phyloP scores from a whole-genome alignment of 2,888 invertebrate genomes.

The Eupithecia dodoneata region DNA sequence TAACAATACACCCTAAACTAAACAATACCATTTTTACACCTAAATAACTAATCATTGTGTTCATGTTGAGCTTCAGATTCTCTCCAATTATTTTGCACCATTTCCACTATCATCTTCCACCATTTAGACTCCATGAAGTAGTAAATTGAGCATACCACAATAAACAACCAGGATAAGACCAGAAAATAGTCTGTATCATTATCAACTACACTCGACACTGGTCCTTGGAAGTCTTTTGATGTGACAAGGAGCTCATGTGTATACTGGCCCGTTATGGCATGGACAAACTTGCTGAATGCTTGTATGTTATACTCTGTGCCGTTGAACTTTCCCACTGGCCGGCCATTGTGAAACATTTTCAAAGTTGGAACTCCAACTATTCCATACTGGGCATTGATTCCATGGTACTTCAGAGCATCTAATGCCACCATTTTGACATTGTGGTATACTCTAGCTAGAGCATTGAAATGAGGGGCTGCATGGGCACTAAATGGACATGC shows the following conservation, averaged over 20 bases:
- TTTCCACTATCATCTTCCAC: constrained; percentile 92
- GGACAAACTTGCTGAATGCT: constrained; percentile 90
- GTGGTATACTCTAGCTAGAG: constrained; percentile 93
- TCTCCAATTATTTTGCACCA: constrained; percentile 93
- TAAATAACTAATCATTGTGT: constrained; percentile 85
- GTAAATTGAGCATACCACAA: constrained; percentile 88
- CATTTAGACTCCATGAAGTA: constrained; percentile 90
- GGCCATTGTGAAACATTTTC: constrained; percentile 94
- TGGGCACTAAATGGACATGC: constrained; percentile 96
- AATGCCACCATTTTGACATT: constrained; percentile 94
- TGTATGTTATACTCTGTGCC: constrained; percentile 91
- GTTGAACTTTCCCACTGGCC: constrained; percentile 93
- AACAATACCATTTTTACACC: constrained; percentile 13
- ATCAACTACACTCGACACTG: constrained; percentile 90
- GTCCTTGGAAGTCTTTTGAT: constrained; percentile 91
- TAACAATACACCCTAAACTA: constrained; percentile 18
- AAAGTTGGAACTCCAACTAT: constrained; percentile 95
- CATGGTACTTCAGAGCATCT: constrained; percentile 92
- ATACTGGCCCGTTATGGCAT: constrained; percentile 88
- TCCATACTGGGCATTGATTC: constrained; percentile 95
- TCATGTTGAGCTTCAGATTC: constrained; percentile 94
- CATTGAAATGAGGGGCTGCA: constrained; percentile 96
- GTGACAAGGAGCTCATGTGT: constrained; percentile 87
- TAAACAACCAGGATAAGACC: constrained; percentile 93
- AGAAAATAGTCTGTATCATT: constrained; percentile 92